Base-by-base conservation (phyloP, 2,113 vertebrate genomes). In the Oenanthe oenanthe region DNA sequence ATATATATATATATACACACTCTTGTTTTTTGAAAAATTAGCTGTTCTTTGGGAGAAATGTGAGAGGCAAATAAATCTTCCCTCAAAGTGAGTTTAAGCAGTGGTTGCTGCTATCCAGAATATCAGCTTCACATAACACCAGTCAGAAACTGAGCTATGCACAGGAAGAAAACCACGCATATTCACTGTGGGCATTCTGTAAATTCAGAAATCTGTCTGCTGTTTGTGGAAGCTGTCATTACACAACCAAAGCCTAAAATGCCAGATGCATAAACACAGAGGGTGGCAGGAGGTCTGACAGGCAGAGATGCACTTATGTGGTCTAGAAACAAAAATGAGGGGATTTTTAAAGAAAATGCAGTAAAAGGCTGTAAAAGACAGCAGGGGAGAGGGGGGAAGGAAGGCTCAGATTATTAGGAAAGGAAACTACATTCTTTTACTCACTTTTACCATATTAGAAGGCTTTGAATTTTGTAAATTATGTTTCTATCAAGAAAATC, bases 251-350 rank as follows among this genome's bases (percentile, higher is more conserved):
- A 66, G 50, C 32, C 68, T 73, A 54, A 88, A 95, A 80, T 53
- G n/a, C 25, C 67, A 93, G 63, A 86, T 62, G 54, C 58, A 50
- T 66, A 88, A 96, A 92, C 60, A 83, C 45, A 91, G 57, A 43
- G 15, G 31, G 19, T 48, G 42, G 57, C 71, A 90, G 54, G 51
- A 88, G 57, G 43, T 79, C 66, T 83, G 62, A 72, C 66, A 88
- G 50, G n/a, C 45, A 83, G 36, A 83, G 21, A 60, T 1, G 10
- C 5, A 34, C 10, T 92, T 72, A 67, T 7, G 21, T 7, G 13
- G 17, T 88, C 42, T 57, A 85, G 31, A 78, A 68, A 78, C 10
- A 78, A 79, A 91, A 78, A 13, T 47, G 42, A 72, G 56, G 48
- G 5, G 17, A 73, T 43, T 85, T 86, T 68, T 66, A 38, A 77